Percentiles rank a stretch among this genome's conserved stretches.
phyloP scores from a whole-genome alignment of 2,888 invertebrate species.

The Carabus problematicus region DNA sequence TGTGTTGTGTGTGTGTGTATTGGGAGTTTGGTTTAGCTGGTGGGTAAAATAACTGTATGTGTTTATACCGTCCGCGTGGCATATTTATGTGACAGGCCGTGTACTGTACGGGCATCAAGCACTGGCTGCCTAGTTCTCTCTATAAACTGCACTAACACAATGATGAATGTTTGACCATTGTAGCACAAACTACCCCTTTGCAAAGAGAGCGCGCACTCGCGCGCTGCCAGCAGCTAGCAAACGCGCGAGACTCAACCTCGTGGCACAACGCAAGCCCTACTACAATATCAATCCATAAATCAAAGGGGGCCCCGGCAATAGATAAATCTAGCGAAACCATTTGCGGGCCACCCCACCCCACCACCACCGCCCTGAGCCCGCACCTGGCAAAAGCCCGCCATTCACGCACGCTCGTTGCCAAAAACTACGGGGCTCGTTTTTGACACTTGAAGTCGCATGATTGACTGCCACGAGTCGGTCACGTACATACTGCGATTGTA shows the following conservation, averaged over 20 bases:
- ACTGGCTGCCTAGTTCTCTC: constrained; percentile 27
- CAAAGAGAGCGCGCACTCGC: constrained; percentile 12
- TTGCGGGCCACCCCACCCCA: constrained; percentile 47
- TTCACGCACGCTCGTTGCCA: neutral
- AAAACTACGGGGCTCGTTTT: constrained; percentile 8
- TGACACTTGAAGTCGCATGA: constrained; percentile 23
- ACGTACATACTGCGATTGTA: neutral
- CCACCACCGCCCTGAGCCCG: neutral
- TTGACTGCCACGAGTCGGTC: constrained; percentile 18
- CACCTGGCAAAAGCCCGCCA: constrained; percentile 1
- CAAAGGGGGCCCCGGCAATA: constrained; percentile 56
- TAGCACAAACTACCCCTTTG: constrained; percentile 33
- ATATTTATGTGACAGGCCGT: constrained; percentile 56
- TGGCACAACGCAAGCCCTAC: neutral
- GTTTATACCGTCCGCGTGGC: constrained; percentile 49
- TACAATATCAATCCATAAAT: constrained; percentile 60
- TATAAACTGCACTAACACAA: constrained; percentile 43
- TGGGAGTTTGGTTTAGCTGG: neutral
- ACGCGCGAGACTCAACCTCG: neutral
- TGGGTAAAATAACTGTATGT: constrained; percentile 15
- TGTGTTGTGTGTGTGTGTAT: no score
- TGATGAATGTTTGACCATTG: constrained; percentile 43
- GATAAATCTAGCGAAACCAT: constrained; percentile 56
- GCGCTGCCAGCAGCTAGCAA: neutral
- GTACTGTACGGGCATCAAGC: constrained; percentile 27